phyloP scores from a whole-genome alignment of 2,113 vertebrate genomes.

The Motacilla alba region DNA sequence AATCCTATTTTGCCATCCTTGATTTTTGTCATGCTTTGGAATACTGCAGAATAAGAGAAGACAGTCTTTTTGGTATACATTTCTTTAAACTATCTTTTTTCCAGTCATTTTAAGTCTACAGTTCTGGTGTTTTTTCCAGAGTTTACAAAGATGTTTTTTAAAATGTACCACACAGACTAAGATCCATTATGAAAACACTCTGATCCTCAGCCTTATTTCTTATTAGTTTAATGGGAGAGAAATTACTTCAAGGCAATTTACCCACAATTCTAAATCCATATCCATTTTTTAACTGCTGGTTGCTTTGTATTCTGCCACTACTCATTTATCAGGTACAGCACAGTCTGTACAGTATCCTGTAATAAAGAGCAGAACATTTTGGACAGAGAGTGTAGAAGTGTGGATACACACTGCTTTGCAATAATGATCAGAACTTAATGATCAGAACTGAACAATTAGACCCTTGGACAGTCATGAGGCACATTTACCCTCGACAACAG shows the following conservation, averaged over 20 bases:
- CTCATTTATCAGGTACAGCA: neutral
- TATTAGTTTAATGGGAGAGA: neutral
- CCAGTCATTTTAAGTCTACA: neutral
- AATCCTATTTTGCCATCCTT: neutral
- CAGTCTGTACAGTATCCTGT: neutral
- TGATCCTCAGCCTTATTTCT: neutral
- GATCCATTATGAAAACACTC: neutral
- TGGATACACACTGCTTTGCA: neutral
- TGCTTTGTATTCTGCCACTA: neutral
- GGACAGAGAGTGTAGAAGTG: neutral
- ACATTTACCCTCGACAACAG: neutral
- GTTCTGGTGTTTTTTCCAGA: neutral
- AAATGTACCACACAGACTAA: neutral
- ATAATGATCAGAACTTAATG: neutral
- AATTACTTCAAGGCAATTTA: neutral
- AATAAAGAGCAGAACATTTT: neutral
- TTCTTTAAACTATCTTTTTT: neutral
- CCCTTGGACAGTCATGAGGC: neutral
- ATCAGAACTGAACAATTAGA: neutral
- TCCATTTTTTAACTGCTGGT: neutral
- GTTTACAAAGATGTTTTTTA: neutral
- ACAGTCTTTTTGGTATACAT: neutral
- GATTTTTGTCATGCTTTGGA: neutral
- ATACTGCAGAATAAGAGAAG: neutral
- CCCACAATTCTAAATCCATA: neutral